Evolutionary conservation across 2,797 vertebrate genomes (phyloP), one percentile per base, ranked within the genome.

Genomic region (Chlorospingus flavigularis): DNA sequence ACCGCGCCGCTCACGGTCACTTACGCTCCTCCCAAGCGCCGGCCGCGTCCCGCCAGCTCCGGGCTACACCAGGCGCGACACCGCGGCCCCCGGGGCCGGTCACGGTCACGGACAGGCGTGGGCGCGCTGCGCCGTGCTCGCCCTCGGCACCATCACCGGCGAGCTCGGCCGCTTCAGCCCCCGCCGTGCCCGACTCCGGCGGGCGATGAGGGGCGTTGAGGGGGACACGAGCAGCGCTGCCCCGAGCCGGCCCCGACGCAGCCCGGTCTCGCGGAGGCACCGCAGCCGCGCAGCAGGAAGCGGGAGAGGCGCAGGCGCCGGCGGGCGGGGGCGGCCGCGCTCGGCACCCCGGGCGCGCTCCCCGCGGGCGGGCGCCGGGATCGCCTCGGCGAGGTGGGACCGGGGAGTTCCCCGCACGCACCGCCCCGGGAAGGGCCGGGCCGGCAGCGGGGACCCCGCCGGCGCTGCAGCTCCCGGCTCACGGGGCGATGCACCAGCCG

Each of bases 201-300:
- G 8, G 17, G 15, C 20, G 7, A 2, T 3, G 55, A 60, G 45
- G 5, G 17, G 21, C 21, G 28, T 0, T 39, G 6, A 8, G 7
- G 7, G 10, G 2, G 2, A 48, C 57, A 2, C 4, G 3, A 8
- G 2, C 28, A 1, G 18, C 28, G 23, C 1, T 9, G 3, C 10
- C 8, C n/a, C 4, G 0, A 26, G 2, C 66, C 70, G 3, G 12
- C 25, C 19, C 47, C 47, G 0, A 20, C 25, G 14, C 42, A 31
- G 43, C 60, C 18, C 16, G 1, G 50, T 13, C 21, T 13, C 42
- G 5, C 63, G 1, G 2, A 35, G 6, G 2, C 7, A 57, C 55
- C 11, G 61, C 37, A 3, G 10, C 47, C 20, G 13, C 51, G 16
- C 66, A 50, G 58, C 85, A 86, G 91, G 91, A 95, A 95, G 73